Conservation (phyloP, 53 echinoderm and acorn worm species). For the Holothuria scabra region DNA sequence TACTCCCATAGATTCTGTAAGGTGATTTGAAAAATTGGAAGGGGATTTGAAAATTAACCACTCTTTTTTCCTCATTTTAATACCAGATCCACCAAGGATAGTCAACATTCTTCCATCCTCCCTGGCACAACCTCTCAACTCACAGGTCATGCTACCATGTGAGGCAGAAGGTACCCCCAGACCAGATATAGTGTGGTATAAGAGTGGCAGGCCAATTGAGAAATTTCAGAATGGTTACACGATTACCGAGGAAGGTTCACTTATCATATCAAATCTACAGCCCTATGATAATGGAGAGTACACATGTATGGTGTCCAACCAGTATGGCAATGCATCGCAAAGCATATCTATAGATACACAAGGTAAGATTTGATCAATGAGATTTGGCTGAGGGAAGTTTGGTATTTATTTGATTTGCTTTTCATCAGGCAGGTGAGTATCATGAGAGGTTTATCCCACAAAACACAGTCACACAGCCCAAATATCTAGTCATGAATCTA, state of each 20-base stretch:
- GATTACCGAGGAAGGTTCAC: conserved; percentile 75
- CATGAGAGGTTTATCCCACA: too few relatives aligned
- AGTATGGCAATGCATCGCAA: conserved; percentile 73
- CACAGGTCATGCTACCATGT: conserved; percentile 73
- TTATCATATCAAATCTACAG: conserved; percentile 83
- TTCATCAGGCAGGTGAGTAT: too few relatives aligned
- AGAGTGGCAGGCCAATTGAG: conserved; percentile 67
- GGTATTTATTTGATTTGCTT: too few relatives aligned
- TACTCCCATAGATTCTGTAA: too few relatives aligned
- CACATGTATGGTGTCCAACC: conserved; percentile 75
- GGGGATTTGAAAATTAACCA: background rate
- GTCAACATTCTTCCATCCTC: conserved; percentile 52
- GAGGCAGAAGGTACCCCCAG: conserved; percentile 73
- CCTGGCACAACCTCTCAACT: conserved; percentile 68
- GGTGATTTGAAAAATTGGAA: background rate
- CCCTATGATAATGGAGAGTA: conserved; percentile 85
- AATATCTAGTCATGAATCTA: too few relatives aligned
- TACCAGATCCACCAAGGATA: conserved; percentile 78
- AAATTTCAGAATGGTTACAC: conserved; percentile 80
- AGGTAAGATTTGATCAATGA: conserved; percentile 55
- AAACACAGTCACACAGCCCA: too few relatives aligned
- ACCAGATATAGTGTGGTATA: conserved; percentile 84
- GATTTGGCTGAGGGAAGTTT: too few relatives aligned
- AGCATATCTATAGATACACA: conserved; percentile 73
- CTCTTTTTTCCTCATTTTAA: background rate